Conservation (phyloP, 1,140 invertebrate genomes). For the Lucilia cuprina region DNA sequence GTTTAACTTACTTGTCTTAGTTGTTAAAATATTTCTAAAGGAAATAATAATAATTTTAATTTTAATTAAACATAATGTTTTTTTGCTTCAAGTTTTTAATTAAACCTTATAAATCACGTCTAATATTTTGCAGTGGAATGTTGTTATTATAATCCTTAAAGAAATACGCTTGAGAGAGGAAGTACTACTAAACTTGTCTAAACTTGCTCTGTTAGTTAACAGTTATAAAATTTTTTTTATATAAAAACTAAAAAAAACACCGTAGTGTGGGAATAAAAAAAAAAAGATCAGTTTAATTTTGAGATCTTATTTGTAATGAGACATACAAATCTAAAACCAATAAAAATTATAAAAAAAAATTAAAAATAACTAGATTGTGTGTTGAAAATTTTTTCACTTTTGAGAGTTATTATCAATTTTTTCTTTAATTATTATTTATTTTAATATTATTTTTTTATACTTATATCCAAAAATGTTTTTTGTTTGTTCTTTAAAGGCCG, state of each 20-base stretch:
- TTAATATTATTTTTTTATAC: conserved; percentile 39
- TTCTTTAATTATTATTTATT: conserved; percentile 6
- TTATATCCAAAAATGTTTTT: conserved; percentile 45
- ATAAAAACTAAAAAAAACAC: too few relatives aligned
- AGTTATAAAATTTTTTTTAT: too few relatives aligned
- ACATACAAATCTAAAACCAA: not conserved
- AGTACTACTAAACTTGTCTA: too few relatives aligned
- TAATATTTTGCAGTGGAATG: conserved; percentile 31
- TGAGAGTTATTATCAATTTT: not conserved
- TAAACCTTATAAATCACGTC: conserved; percentile 30
- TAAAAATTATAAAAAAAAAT: not conserved
- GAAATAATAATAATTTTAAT: not conserved
- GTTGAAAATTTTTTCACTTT: conserved; percentile 42
- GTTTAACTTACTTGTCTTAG: not conserved
- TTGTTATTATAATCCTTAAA: conserved; percentile 16
- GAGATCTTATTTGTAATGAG: conserved; percentile 21
- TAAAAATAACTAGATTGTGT: conserved; percentile 45
- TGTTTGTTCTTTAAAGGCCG: conserved; percentile 62
- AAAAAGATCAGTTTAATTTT: not conserved
- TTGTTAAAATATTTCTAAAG: not conserved
- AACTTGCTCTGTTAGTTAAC: too few relatives aligned
- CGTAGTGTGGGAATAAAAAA: too few relatives aligned
- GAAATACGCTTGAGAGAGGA: not conserved
- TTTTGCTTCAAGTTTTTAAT: not conserved
- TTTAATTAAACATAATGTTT: conserved; percentile 11